A percentile compares a stretch with the other conserved stretches of the same genome.
phyloP scores from a whole-genome alignment of 1,140 invertebrate genomes.

The Megalonaias nervosa region DNA sequence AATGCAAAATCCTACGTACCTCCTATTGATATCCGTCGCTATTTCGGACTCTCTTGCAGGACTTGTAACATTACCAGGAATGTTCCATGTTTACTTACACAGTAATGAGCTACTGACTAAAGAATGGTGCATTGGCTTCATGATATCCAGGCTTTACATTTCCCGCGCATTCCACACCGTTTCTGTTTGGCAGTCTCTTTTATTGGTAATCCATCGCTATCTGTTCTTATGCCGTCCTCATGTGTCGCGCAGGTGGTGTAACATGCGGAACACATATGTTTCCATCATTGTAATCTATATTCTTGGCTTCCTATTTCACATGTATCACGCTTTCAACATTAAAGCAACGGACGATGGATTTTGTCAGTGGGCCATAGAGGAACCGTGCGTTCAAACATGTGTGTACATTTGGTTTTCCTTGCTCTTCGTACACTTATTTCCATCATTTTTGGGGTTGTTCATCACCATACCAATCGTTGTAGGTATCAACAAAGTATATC shows the following conservation, averaged over 20 bases:
- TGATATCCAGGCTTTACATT: slow-evolving; percentile 25
- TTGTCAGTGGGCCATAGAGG: slow-evolving; percentile 13
- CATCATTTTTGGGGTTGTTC: slow-evolving; percentile 3
- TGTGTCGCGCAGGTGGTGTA: slow-evolving; percentile 3
- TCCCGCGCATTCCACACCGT: slow-evolving; percentile 32
- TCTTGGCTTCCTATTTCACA: slow-evolving; percentile 13
- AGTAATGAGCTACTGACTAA: slow-evolving; percentile 7
- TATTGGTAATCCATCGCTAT: slow-evolving; percentile 16
- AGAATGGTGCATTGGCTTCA: slow-evolving; percentile 21
- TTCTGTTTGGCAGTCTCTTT: slow-evolving; percentile 21
- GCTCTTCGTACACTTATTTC: slow-evolving; percentile 2
- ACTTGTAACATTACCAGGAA: slow-evolving; percentile 22
- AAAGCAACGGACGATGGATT: slow-evolving; percentile 15
- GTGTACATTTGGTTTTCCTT: slow-evolving; percentile 23
- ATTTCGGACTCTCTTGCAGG: slow-evolving; percentile 28
- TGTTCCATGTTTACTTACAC: slow-evolving; percentile 17
- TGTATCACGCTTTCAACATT: slow-evolving; percentile 28
- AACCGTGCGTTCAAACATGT: slow-evolving; percentile 25
- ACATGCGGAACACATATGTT: slow-evolving; percentile 3
- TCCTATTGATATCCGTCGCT: slow-evolving; percentile 25
- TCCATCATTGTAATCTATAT: slow-evolving; percentile 8
- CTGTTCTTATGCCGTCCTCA: slow-evolving; percentile 5
- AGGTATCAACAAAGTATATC: neutral
- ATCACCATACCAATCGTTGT: slow-evolving; percentile 5
- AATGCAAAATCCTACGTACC: slow-evolving; percentile 25